These are phyloP conservation scores for Pentamera pediparva DNA, from an alignment of 53 echinoderm and acorn worm genomes.

Conservation along the genomic window DNA sequence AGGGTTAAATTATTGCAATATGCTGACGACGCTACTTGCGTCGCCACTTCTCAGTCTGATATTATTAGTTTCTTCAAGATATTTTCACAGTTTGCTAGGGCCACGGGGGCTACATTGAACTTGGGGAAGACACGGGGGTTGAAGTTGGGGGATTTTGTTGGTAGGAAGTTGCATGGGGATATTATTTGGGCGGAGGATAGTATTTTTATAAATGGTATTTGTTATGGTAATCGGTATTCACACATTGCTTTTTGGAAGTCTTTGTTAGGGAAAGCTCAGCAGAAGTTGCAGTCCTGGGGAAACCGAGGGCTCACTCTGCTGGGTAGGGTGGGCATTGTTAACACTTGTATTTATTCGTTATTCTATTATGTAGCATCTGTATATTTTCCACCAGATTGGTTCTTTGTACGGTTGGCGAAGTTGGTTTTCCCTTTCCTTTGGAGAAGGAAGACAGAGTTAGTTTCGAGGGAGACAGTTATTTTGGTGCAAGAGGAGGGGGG, in stretches of 20 bases:
- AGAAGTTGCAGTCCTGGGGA: neutral
- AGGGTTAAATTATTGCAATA: conserved; percentile 44
- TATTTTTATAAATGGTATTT: neutral
- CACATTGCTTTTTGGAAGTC: neutral
- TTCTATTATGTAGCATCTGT: neutral
- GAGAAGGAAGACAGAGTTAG: neutral
- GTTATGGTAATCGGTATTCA: neutral
- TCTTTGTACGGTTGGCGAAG: neutral
- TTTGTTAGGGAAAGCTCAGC: neutral
- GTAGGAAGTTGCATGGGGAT: neutral
- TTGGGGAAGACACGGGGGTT: neutral
- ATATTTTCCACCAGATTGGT: neutral
- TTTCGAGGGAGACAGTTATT: neutral
- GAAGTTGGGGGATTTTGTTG: neutral
- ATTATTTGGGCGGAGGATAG: neutral
- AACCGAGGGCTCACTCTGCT: neutral
- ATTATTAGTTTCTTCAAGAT: neutral
- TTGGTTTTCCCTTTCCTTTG: neutral
- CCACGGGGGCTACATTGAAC: neutral
- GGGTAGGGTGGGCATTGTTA: neutral
- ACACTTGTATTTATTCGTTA: neutral
- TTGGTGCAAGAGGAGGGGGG: neutral
- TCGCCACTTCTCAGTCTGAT: too few species aligned
- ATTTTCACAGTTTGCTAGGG: neutral
- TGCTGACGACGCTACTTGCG: conserved; percentile 49